These are phyloP conservation scores for Mormyrus iriodes DNA, from an alignment of 2,113 vertebrate species.

Conservation along the genomic window DNA sequence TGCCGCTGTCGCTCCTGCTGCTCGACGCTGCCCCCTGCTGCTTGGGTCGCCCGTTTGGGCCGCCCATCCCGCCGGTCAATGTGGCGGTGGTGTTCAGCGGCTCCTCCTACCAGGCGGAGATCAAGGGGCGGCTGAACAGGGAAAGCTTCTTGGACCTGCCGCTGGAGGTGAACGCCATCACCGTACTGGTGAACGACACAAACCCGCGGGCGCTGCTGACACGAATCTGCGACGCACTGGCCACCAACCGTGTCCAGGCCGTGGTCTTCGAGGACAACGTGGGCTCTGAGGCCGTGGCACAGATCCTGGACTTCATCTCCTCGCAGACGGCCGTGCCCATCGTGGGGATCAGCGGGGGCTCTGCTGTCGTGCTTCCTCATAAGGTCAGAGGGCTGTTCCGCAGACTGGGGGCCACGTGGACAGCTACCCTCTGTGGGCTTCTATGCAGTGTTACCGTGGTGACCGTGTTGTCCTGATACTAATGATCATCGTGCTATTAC, in stretches of 20 bases:
- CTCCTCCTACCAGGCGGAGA: conserved; percentile 71
- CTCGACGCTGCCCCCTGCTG: conserved; percentile 57
- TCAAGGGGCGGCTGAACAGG: conserved; percentile 75
- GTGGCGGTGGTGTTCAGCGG: conserved; percentile 84
- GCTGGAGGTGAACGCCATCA: conserved; percentile 83
- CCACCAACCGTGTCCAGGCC: conserved; percentile 77
- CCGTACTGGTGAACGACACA: conserved; percentile 84
- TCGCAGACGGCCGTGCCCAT: conserved; percentile 85
- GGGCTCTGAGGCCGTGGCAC: conserved; percentile 81
- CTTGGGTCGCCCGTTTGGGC: conserved; percentile 42
- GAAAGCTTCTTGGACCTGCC: conserved; percentile 90
- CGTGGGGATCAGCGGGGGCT: conserved; percentile 92
- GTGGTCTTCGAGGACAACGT: conserved; percentile 91
- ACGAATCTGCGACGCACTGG: conserved; percentile 79
- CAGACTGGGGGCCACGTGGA: neutral
- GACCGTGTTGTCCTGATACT: neutral
- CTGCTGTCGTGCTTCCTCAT: conserved; percentile 83
- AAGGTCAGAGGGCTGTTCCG: conserved; percentile 66
- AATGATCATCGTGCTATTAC: neutral
- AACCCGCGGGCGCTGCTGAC: conserved; percentile 89
- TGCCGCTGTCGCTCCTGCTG: conserved; percentile 55
- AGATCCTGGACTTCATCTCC: conserved; percentile 94
- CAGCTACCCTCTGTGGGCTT: neutral
- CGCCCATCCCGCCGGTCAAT: conserved; percentile 58
- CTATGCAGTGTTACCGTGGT: neutral